A percentile compares a stretch with the other conserved stretches of the same genome.
Conservation (phyloP, 2,113 vertebrate species). For the Peucedramus taeniatus region DNA sequence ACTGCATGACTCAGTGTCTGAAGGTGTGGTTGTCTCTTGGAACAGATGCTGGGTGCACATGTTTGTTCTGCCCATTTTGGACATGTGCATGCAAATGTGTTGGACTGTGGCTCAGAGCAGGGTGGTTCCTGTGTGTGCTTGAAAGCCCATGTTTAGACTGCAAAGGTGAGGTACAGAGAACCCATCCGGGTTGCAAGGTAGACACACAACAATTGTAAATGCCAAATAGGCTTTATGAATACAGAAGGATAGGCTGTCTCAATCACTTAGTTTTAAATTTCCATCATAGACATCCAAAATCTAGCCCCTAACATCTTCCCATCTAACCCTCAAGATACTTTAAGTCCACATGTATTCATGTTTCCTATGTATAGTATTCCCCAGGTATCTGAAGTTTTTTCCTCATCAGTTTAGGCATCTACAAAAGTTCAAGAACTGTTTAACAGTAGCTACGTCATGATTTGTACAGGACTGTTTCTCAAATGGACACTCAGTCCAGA, state of each 20-base stretch:
- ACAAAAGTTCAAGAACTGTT: neutral
- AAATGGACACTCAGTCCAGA: neutral
- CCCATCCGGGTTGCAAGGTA: neutral
- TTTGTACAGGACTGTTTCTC: neutral
- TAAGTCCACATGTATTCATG: neutral
- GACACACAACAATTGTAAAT: neutral
- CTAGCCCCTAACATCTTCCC: neutral
- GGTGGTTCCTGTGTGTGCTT: neutral
- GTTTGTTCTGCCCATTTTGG: neutral
- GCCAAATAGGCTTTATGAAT: neutral
- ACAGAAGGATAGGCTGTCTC: neutral
- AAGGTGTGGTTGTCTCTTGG: neutral
- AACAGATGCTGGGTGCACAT: neutral
- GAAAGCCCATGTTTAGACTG: neutral
- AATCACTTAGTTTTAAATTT: neutral
- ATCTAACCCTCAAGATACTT: neutral
- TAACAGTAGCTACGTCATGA: neutral
- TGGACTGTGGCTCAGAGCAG: neutral
- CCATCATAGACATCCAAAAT: neutral
- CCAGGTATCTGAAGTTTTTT: neutral
- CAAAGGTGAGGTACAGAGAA: neutral
- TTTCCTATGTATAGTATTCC: neutral
- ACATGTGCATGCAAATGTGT: neutral
- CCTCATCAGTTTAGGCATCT: neutral
- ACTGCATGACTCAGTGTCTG: neutral